Evolutionary conservation across 2,888 invertebrate genomes (phyloP).

Genomic region (Ceramica pisi): DNA sequence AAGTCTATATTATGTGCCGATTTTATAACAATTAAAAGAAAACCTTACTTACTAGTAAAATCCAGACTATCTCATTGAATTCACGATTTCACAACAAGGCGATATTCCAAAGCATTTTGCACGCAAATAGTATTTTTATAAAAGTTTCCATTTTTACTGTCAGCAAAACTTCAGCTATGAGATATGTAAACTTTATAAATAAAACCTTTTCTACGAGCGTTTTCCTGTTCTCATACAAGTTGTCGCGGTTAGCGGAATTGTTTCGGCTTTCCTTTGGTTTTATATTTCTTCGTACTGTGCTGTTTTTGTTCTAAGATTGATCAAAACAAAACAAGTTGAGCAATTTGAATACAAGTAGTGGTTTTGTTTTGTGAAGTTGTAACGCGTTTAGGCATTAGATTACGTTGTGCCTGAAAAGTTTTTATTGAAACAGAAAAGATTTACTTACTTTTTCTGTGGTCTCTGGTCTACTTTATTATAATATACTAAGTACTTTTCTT

Average conservation of each 20-base stretch:
- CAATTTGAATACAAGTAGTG: constrained; percentile 42
- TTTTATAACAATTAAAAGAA: too few species aligned
- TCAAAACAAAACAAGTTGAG: constrained; percentile 48
- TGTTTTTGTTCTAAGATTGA: constrained; percentile 43
- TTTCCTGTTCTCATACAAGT: constrained; percentile 46
- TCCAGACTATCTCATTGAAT: neutral
- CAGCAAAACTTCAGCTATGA: constrained; percentile 42
- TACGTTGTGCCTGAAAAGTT: neutral
- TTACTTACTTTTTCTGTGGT: neutral
- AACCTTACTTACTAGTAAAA: neutral
- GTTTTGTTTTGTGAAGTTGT: constrained; percentile 17
- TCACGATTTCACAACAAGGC: neutral
- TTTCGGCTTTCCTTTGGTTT: constrained; percentile 33
- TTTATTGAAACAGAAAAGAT: neutral
- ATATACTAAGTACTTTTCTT: too few species aligned
- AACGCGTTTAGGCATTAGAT: constrained; percentile 18
- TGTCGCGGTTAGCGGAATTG: constrained; percentile 45
- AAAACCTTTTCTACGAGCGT: constrained; percentile 43
- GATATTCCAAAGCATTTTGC: constrained; percentile 5
- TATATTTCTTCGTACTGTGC: constrained; percentile 27
- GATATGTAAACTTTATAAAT: constrained; percentile 55
- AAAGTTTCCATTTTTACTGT: constrained; percentile 34
- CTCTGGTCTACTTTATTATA: neutral
- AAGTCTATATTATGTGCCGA: too few species aligned
- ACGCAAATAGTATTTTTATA: constrained; percentile 33